Conservation (phyloP, 2,797 vertebrate species). For the Chiloscyllium punctatum region DNA sequence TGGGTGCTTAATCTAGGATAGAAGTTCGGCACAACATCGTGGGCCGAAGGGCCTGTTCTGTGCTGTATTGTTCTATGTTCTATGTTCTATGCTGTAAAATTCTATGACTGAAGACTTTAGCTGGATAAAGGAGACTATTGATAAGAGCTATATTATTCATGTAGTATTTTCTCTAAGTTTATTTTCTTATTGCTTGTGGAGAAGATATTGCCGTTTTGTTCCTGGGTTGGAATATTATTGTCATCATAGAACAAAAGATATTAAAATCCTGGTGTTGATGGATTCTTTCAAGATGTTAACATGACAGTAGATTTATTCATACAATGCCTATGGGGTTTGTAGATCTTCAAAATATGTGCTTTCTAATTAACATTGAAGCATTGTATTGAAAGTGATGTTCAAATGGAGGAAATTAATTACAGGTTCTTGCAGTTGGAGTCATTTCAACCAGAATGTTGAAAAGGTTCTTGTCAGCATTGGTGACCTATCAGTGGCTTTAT, state of each 20-base stretch:
- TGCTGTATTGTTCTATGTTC: too few species aligned
- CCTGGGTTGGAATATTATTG: neutral
- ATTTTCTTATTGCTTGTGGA: neutral
- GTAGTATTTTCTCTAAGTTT: neutral
- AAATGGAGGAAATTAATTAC: neutral
- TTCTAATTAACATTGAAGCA: neutral
- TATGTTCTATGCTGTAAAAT: neutral
- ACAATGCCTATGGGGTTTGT: neutral
- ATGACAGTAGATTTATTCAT: neutral
- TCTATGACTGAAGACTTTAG: neutral
- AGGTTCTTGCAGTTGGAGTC: neutral
- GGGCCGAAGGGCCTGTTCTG: too few species aligned
- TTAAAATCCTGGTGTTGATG: neutral
- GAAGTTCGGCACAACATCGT: too few species aligned
- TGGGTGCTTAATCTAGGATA: too few species aligned
- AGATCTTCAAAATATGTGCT: neutral
- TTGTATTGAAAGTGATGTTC: neutral
- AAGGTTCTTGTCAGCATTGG: neutral
- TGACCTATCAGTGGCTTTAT: neutral
- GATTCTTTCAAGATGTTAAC: neutral
- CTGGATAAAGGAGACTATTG: neutral
- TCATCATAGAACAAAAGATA: neutral
- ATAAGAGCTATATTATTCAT: neutral
- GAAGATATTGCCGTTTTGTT: neutral
- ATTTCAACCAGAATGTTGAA: neutral